Conservation (phyloP, 2,797 vertebrate species). For the Gallinago solitaria region DNA sequence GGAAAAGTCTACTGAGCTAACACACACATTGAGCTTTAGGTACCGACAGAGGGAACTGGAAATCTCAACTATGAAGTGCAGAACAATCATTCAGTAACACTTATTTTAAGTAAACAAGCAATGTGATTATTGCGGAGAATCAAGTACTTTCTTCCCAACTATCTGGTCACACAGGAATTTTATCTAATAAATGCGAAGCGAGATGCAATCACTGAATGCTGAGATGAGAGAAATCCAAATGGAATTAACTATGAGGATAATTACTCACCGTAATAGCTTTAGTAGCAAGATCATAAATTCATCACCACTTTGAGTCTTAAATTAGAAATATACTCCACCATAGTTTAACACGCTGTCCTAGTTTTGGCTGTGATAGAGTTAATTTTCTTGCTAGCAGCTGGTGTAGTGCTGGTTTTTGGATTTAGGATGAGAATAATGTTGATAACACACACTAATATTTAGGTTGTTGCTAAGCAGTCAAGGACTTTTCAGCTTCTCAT, state of each 20-base stretch:
- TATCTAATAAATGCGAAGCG: neutral
- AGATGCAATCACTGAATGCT: neutral
- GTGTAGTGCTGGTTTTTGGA: too few species aligned
- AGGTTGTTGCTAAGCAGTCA: neutral
- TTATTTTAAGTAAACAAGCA: neutral
- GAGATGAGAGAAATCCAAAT: constrained; percentile 13
- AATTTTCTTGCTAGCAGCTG: neutral
- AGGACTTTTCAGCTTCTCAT: neutral
- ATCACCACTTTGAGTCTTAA: neutral
- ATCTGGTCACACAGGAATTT: neutral
- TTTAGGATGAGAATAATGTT: too few species aligned
- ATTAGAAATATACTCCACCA: neutral
- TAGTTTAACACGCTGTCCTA: neutral
- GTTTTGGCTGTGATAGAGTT: neutral
- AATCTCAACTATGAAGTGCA: neutral
- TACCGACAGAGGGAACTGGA: neutral
- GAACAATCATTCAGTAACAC: neutral
- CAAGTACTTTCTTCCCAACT: neutral
- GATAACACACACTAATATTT: neutral
- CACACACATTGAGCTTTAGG: neutral
- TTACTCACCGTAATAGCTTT: neutral
- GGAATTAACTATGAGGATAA: constrained; percentile 1
- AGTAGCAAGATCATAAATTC: neutral
- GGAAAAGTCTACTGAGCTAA: neutral
- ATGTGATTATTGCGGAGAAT: neutral